Evolutionary conservation across 2,113 vertebrate species (phyloP).

Genomic region (Andinoacara biseriatus): DNA sequence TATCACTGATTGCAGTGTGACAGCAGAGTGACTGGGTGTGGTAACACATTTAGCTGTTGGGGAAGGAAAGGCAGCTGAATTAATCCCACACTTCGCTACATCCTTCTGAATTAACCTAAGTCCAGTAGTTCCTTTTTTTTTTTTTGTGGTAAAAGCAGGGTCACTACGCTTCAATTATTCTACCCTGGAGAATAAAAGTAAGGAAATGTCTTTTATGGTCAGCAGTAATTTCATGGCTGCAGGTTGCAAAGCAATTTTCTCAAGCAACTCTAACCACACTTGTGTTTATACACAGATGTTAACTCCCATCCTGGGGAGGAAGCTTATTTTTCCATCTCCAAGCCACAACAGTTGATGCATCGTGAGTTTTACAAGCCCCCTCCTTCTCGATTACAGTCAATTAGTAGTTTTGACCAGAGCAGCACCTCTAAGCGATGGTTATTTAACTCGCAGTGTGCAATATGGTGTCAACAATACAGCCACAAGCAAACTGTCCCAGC

Average conservation of each 20-base stretch:
- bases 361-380: slow-evolving; percentile 41
- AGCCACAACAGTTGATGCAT: slow-evolving; percentile 29
- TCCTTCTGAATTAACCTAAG: background rate
- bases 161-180: background rate
- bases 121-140: background rate
- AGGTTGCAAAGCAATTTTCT: slow-evolving; percentile 10
- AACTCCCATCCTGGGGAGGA: slow-evolving; percentile 30
- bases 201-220: slow-evolving; percentile 35
- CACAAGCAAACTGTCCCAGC: slow-evolving; percentile 22
- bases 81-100: background rate
- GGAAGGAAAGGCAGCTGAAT: background rate
- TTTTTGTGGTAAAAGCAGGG: background rate
- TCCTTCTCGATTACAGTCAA: slow-evolving; percentile 31
- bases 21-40: slow-evolving; percentile 4
- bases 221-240: slow-evolving; percentile 16
- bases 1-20: background rate
- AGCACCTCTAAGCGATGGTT: background rate
- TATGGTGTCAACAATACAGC: slow-evolving; percentile 18
- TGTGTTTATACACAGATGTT: slow-evolving; percentile 35
- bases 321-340: slow-evolving; percentile 31
- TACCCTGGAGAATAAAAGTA: slow-evolving; percentile 8
- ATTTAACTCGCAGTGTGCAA: slow-evolving; percentile 12
- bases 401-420: slow-evolving; percentile 37
- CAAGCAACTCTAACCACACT: slow-evolving; percentile 34
- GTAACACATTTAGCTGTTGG: background rate